phyloP scores from a whole-genome alignment of 2,888 invertebrate genomes.

The Ectemnius cavifrons region DNA sequence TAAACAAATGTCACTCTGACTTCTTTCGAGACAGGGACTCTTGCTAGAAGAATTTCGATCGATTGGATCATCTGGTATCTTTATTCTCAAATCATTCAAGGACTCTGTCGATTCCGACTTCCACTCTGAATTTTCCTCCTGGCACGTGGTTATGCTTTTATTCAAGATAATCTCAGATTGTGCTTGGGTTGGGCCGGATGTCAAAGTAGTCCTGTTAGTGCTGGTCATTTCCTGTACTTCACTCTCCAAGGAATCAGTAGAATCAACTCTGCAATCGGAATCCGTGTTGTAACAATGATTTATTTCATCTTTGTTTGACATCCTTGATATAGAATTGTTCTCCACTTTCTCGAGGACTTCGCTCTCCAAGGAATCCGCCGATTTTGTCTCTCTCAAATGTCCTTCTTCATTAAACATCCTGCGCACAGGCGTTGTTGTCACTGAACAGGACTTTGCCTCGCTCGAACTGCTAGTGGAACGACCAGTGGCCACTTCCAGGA shows the following conservation, averaged over 20 bases:
- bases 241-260: slow-evolving; percentile 1
- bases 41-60: slow-evolving; percentile 24
- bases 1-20: slow-evolving; percentile 67
- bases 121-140: background rate
- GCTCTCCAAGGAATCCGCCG: slow-evolving; percentile 27
- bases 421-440: slow-evolving; percentile 56
- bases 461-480: background rate
- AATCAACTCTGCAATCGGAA: slow-evolving; percentile 5
- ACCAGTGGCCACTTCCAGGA: slow-evolving; percentile 10
- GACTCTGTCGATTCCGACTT: background rate
- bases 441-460: slow-evolving; percentile 66
- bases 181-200: background rate
- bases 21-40: slow-evolving; percentile 33
- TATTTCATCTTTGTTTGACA: background rate
- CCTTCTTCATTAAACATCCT: slow-evolving; percentile 35
- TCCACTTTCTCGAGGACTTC: background rate
- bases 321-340: background rate
- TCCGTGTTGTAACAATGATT: background rate
- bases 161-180: background rate
- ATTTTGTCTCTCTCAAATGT: slow-evolving; percentile 41
- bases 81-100: background rate
- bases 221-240: slow-evolving; percentile 9
- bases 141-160: background rate
- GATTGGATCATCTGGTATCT: slow-evolving; percentile 20
- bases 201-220: background rate